Evolutionary conservation across 2,888 invertebrate species (phyloP).

Genomic region (Andrena praecox): DNA sequence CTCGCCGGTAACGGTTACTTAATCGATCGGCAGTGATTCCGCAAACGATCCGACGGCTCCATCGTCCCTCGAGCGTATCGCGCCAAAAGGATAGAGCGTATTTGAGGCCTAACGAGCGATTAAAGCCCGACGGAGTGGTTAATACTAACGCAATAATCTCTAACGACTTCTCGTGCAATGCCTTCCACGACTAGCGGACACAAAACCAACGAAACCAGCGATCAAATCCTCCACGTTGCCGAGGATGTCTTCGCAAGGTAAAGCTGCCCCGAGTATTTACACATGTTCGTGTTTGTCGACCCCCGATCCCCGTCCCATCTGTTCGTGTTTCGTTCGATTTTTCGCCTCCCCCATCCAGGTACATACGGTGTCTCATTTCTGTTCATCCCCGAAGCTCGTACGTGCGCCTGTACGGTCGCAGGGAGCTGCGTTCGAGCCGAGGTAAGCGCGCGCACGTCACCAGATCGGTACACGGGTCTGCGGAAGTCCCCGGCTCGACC

Average conservation of each 20-base stretch:
- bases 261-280: conserved; percentile 78
- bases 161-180: conserved; percentile 80
- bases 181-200: conserved; percentile 89
- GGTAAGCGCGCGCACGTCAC: neutral
- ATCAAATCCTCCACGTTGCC: conserved; percentile 98
- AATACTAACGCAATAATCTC: conserved; percentile 72
- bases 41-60: conserved; percentile 14
- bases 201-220: conserved; percentile 98
- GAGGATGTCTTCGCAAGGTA: conserved; percentile 97
- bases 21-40: conserved; percentile 15
- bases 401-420: neutral
- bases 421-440: neutral
- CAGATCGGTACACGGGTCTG: neutral
- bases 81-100: conserved; percentile 3
- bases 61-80: conserved; percentile 8
- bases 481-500: conserved; percentile 8
- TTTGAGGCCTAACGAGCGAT: conserved; percentile 7
- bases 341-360: conserved; percentile 23
- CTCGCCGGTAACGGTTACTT: neutral
- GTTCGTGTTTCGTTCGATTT: conserved; percentile 42
- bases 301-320: neutral
- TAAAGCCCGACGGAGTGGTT: conserved; percentile 28
- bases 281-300: conserved; percentile 3
- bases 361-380: neutral
- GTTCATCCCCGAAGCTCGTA: neutral